Evolutionary conservation across 2,797 vertebrate genomes (phyloP).

Genomic region (Zalophus californianus): DNA sequence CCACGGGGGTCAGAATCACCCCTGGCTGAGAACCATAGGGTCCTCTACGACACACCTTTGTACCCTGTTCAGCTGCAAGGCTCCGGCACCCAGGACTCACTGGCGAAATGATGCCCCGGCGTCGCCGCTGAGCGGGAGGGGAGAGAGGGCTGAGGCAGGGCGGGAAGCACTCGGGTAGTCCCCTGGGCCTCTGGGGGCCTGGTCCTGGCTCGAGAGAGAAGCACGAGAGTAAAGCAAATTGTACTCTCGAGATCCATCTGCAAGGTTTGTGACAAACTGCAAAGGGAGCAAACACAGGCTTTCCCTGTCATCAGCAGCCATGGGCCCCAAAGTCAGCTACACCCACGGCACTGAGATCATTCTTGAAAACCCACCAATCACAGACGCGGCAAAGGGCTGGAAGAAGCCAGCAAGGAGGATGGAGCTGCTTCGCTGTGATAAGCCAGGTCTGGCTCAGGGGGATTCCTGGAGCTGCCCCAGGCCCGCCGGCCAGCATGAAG

Average conservation of each 20-base stretch:
- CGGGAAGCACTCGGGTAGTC: too few species aligned
- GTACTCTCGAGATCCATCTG: not conserved
- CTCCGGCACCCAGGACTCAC: not conserved
- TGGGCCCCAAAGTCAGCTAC: not conserved
- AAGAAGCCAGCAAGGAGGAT: not conserved
- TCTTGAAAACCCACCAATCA: not conserved
- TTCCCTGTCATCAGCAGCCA: not conserved
- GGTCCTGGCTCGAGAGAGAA: not conserved
- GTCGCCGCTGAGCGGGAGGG: not conserved
- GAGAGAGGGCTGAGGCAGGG: too few species aligned
- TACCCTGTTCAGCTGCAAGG: not conserved
- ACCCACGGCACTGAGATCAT: slow-evolving; percentile 21
- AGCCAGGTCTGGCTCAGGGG: not conserved
- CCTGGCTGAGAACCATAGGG: not conserved
- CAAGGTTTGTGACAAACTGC: not conserved
- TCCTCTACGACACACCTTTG: not conserved
- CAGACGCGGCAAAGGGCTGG: not conserved
- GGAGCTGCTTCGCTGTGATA: not conserved
- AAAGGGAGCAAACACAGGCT: not conserved
- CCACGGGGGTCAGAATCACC: too few species aligned
- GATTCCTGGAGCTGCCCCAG: not conserved
- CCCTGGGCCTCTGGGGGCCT: not conserved
- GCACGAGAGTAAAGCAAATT: not conserved
- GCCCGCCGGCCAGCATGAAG: not conserved
- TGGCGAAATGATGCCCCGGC: not conserved